Evolutionary conservation across 53 echinoderm and acorn worm species (phyloP), one percentile per base, ranked within the genome.

Genomic region (Antedon mediterranea): DNA sequence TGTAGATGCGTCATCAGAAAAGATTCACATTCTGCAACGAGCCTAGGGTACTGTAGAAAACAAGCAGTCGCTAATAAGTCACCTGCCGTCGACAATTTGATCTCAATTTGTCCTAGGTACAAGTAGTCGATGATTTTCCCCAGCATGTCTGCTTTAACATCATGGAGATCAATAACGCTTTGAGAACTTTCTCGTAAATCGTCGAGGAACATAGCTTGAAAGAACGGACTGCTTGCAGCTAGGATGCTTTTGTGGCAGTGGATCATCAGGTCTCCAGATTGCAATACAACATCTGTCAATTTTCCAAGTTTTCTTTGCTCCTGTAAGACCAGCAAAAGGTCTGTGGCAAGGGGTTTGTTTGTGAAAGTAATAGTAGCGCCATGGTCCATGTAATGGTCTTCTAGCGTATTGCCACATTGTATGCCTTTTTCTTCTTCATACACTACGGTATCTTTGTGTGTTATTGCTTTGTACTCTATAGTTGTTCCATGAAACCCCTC

Each of bases 211-310:
- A 81, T 84, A 15, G 84, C 88, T 77, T 57, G 43, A 77, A 92
- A 89, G 75, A 89, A 92, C 0, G 81, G 82, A 74, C 89, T 86
- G 78, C 89, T 89, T 14, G 92, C 92, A 29, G 92, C 92, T 14
- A 92, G 85, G 32, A 92, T 81, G 29, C 84, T 77, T 74, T 80
- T 88, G 73, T 92, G 92, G 78, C 92, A 92, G 26, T 71, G 79
- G 73, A 92, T 81, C 18, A 37, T 75, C 26, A 32, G 78, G 6
- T 83, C 84, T 33, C 89, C 81, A 71, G 80, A 30, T 14, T 34
- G 3, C 29, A 70, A 43, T 0, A n/a, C n/a, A 28, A 57, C 44
- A 29, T 78, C 71, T 43, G 78, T 70, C 30, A 70, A 44, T 9
- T 78, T 13, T 57, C 23, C 57, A 57, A 11, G 57, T 57, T 57